Evolutionary conservation across 1,140 invertebrate species (phyloP), one percentile per base, ranked within the genome.

Genomic region (Oryctes rhinoceros): DNA sequence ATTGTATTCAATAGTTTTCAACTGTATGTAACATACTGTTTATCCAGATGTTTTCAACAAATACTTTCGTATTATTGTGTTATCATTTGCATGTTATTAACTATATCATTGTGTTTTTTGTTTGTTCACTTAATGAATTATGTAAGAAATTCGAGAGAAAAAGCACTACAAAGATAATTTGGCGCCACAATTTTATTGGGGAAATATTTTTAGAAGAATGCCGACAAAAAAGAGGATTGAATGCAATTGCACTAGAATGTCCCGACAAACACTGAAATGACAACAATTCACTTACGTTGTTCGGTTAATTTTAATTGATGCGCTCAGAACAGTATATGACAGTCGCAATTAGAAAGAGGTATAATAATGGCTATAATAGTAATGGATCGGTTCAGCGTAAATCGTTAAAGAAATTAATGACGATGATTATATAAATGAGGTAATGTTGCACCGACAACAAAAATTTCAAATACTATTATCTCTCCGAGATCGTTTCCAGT

Each of bases 361-460:
- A 53, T 15, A 15, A 53, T 15, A 53, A 15, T 13, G 13, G 49
- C 39, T 44, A 44, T 44, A 44, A 44, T 4, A 18, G 13, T 15
- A 53, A 53, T 53, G 49, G 11, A 53, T 53, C n/a, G n/a, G 13
- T 53, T 53, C 49, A 15, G 49, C n/a, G 49, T 53, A 53, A 53
- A 53, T 53, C 49, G n/a, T 53, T 53, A 53, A 53, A 53, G 49
- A 53, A 53, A 53, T 53, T 53, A 53, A 53, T 53, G 7, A 18
- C 49, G n/a, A 53, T 18, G 49, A 53, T 53, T 53, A 53, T 53
- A 53, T 53, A 53, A 53, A 53, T 18, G 49, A 18, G 49, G 4
- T 44, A 44, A 44, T 44, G 39, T 44, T 44, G 5, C n/a, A 53
- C n/a, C n/a, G 49, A 18, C 13, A 15, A 4, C 49, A 53, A 18